Evolutionary conservation across 1,140 invertebrate species (phyloP).

Genomic region (Bathynomus jamesi): DNA sequence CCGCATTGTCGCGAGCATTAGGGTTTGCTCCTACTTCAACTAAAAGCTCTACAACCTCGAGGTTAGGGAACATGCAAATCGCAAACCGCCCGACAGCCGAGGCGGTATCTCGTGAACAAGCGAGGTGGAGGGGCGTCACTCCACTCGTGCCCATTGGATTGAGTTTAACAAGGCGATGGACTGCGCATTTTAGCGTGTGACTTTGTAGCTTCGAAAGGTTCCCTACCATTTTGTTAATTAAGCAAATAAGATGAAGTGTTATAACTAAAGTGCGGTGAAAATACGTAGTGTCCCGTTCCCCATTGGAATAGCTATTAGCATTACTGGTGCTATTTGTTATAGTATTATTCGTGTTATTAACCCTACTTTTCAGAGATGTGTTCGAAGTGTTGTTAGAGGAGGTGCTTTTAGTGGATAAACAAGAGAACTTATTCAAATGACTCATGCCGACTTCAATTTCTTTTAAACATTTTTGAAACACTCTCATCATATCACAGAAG

Average conservation of each 20-base stretch:
- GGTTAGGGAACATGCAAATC: constrained; percentile 64
- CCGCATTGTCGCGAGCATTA: constrained; percentile 61
- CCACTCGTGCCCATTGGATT: constrained; percentile 60
- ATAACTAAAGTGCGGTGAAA: constrained; percentile 78
- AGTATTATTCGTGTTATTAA: constrained; percentile 24
- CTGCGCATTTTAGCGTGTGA: constrained; percentile 39
- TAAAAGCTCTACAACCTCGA: constrained; percentile 64
- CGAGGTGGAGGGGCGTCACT: constrained; percentile 72
- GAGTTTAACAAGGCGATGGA: constrained; percentile 63
- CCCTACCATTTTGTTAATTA: constrained; percentile 55
- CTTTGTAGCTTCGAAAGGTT: constrained; percentile 38
- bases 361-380: constrained; percentile 6
- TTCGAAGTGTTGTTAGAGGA: background rate
- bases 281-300: constrained; percentile 61
- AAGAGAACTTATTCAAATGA: constrained; percentile 17
- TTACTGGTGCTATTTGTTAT: constrained; percentile 40
- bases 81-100: constrained; percentile 56
- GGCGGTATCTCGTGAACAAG: constrained; percentile 55
- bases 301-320: constrained; percentile 44
- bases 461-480: constrained; percentile 39
- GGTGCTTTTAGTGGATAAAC: constrained; percentile 8
- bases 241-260: constrained; percentile 67
- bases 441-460: constrained; percentile 38
- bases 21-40: constrained; percentile 73
- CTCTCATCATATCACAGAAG: constrained; percentile 63